Percentiles rank a stretch among this genome's conserved stretches.
These are phyloP conservation scores for Cepaea hortensis DNA, from an alignment of 2,888 invertebrate genomes.

Conservation along the genomic window DNA sequence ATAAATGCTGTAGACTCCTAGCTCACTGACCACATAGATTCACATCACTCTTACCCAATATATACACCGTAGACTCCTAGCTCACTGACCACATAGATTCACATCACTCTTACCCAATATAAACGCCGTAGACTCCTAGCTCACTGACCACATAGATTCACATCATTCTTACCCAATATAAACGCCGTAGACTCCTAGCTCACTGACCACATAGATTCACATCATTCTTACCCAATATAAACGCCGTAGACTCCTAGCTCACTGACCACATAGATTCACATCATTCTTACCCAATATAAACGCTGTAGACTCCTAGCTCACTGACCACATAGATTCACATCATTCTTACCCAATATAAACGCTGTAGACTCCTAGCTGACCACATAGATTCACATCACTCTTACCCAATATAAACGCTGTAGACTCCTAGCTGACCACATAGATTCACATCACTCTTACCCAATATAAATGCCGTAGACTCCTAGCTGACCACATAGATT, in stretches of 20 bases:
- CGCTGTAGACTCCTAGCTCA: no score
- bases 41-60: slow-evolving; percentile 83
- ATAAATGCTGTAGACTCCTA: slow-evolving; percentile 95
- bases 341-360: no score
- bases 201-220: slow-evolving; percentile 85
- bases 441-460: no score
- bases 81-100: slow-evolving; percentile 87
- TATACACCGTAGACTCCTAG: slow-evolving; percentile 95
- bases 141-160: slow-evolving; percentile 87
- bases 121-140: slow-evolving; percentile 94
- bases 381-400: no score
- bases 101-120: slow-evolving; percentile 85
- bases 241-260: slow-evolving; percentile 97
- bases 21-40: slow-evolving; percentile 88
- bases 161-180: slow-evolving; percentile 85
- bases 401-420: no score
- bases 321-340: no score
- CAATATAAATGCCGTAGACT: no score
- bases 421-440: no score
- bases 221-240: slow-evolving; percentile 85
- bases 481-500: no score
- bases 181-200: slow-evolving; percentile 95
- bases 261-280: slow-evolving; percentile 83
- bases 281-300: no score
- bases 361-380: no score